phyloP scores from a whole-genome alignment of 1,140 invertebrate genomes.

The Brachionus paranguensis region DNA sequence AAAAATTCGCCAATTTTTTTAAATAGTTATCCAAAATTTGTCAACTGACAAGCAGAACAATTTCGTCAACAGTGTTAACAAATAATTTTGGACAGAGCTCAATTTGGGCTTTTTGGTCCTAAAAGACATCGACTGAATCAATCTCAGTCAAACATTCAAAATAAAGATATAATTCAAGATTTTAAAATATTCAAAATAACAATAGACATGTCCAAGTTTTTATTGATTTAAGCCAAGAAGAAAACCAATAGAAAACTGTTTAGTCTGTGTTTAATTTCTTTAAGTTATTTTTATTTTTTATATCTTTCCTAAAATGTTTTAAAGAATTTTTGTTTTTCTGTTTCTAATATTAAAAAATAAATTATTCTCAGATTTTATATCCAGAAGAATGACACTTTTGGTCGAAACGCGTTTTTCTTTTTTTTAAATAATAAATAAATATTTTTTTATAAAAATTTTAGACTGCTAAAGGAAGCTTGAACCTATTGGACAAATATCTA shows the following conservation, averaged over 20 bases:
- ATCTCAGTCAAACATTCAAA: constrained; percentile 45
- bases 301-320: too few species aligned
- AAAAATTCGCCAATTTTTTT: constrained; percentile 46
- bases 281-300: too few species aligned
- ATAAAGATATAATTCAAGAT: too few species aligned
- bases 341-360: too few species aligned
- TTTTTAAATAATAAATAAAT: too few species aligned
- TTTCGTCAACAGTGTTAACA: background rate
- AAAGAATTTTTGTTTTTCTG: too few species aligned
- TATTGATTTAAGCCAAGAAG: background rate
- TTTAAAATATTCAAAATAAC: constrained; percentile 41
- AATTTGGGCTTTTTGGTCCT: background rate
- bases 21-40: constrained; percentile 1
- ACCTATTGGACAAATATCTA: too few species aligned
- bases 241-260: background rate
- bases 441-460: too few species aligned
- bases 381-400: too few species aligned
- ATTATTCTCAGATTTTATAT: too few species aligned
- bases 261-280: constrained; percentile 6
- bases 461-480: too few species aligned
- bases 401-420: too few species aligned
- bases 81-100: background rate
- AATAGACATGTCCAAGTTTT: background rate
- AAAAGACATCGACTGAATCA: constrained; percentile 42
- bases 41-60: background rate